Base-by-base conservation (phyloP, 2,113 vertebrate species). In the Perca schrenkii region DNA sequence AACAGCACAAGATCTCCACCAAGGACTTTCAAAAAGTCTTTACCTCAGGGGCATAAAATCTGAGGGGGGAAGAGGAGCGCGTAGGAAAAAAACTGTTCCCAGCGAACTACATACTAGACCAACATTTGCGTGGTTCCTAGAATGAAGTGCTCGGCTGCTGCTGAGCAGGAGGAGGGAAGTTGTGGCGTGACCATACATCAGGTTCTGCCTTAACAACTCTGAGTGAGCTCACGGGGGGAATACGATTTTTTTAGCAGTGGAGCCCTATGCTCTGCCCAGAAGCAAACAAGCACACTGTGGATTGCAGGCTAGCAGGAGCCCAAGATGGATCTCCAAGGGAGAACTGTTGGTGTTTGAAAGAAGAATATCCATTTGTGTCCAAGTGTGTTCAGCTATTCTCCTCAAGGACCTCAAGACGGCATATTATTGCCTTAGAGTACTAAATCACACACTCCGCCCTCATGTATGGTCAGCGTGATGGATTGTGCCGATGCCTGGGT, bases 381-480 rank as follows among this genome's bases (percentile, higher is more conserved):
- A 77, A 64, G 57, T 53, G 43, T 49, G 49, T 80, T 78, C 70
- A 57, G 81, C 67, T 79, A 68, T 65, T 71, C 61, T 84, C 79
- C 77, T 86, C 65, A 67, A 66, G 79, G 85, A 77, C 86, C 74
- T 77, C 49, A 63, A 64, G 64, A 61, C 58, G 50, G 73, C 61
- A 61, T 68, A 65, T 82, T 60, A 82, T 87, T 70, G 72, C 77
- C 76, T 76, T 71, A 36, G 40, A 76, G 78, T 63, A 81, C 43
- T 4, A 56, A 28, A 34, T 31, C 63, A 17, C 68, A 72, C 74
- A 6, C 84, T 72, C 74, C 22, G 64, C 67, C 46, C 67, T 52
- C 75, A 69, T 65, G 75, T 82, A 70, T 11, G 78, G 84, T 60
- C 73, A 73, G 63, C 52, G 73, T 89, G 88, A 94, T 92, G 82